These are phyloP conservation scores for Nerophis ophidion DNA, from an alignment of 2,113 vertebrate genomes.

Conservation along the genomic window DNA sequence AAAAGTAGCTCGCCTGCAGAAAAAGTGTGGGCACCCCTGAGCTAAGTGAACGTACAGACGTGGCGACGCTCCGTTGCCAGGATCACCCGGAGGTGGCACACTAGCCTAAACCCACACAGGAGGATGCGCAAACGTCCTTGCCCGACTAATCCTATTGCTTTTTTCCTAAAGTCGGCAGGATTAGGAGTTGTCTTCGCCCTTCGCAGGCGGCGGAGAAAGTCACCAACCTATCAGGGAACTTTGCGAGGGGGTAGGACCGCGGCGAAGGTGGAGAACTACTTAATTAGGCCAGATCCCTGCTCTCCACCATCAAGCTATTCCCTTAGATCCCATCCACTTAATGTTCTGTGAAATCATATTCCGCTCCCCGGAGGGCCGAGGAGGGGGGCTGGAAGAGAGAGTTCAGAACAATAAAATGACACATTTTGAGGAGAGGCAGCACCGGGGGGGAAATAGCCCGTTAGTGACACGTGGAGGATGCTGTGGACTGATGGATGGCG, in stretches of 20 bases:
- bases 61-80: constrained; percentile 5
- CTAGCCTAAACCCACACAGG: constrained; percentile 27
- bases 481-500: constrained; percentile 45
- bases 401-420: constrained; percentile 61
- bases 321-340: constrained; percentile 63
- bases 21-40: too few relatives aligned
- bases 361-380: constrained; percentile 34
- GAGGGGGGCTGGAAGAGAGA: constrained; percentile 25
- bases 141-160: constrained; percentile 39
- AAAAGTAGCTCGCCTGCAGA: too few relatives aligned
- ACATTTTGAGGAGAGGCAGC: constrained; percentile 54
- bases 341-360: constrained; percentile 70
- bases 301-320: constrained; percentile 40
- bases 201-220: constrained; percentile 57
- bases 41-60: too few relatives aligned
- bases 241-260: neutral
- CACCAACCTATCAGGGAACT: constrained; percentile 32
- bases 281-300: constrained; percentile 63
- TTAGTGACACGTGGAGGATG: constrained; percentile 38
- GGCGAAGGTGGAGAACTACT: constrained; percentile 26
- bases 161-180: constrained; percentile 48
- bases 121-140: constrained; percentile 19
- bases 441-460: constrained; percentile 39
- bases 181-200: constrained; percentile 54
- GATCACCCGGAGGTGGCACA: constrained; percentile 11